These are phyloP conservation scores for Solenopsis invicta DNA, from an alignment of 1,140 invertebrate species.

Conservation along the genomic window DNA sequence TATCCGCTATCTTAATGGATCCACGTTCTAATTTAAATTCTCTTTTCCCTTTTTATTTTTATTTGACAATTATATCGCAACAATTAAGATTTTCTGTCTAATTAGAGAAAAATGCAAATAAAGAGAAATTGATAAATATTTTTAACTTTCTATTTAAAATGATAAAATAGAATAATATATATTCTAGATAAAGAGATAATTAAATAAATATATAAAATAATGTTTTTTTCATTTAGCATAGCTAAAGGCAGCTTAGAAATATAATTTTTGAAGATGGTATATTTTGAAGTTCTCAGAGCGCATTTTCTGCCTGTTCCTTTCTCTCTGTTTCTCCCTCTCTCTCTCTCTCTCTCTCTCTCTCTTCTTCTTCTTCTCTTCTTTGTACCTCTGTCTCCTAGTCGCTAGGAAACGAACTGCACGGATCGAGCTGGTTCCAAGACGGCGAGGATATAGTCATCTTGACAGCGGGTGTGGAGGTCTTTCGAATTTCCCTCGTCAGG, in stretches of 20 bases:
- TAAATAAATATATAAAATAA: not conserved
- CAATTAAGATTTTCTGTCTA: not conserved
- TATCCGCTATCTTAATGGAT: not conserved
- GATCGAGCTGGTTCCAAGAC: slow-evolving; percentile 84
- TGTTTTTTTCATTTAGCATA: slow-evolving; percentile 22
- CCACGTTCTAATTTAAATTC: not conserved
- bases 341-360: slow-evolving; percentile 28
- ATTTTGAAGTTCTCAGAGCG: not conserved
- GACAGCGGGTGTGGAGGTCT: slow-evolving; percentile 88
- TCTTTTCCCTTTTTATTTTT: not conserved
- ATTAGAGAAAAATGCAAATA: not conserved
- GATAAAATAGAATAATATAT: not conserved
- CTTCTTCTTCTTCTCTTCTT: slow-evolving; percentile 64
- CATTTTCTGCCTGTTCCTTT: slow-evolving; percentile 27
- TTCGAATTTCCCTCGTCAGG: slow-evolving; percentile 88
- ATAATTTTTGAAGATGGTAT: slow-evolving; percentile 11
- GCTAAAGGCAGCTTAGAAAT: not conserved
- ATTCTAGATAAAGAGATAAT: not conserved
- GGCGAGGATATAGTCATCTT: slow-evolving; percentile 86
- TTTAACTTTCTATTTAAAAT: slow-evolving; percentile 3
- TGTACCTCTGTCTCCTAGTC: slow-evolving; percentile 76
- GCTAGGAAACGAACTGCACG: slow-evolving; percentile 72
- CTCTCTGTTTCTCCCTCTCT: slow-evolving; percentile 30
- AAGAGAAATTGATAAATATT: not conserved
- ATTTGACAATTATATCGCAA: slow-evolving; percentile 13